These are phyloP conservation scores for Poecilia picta DNA, from an alignment of 2,797 vertebrate genomes.

Conservation along the genomic window DNA sequence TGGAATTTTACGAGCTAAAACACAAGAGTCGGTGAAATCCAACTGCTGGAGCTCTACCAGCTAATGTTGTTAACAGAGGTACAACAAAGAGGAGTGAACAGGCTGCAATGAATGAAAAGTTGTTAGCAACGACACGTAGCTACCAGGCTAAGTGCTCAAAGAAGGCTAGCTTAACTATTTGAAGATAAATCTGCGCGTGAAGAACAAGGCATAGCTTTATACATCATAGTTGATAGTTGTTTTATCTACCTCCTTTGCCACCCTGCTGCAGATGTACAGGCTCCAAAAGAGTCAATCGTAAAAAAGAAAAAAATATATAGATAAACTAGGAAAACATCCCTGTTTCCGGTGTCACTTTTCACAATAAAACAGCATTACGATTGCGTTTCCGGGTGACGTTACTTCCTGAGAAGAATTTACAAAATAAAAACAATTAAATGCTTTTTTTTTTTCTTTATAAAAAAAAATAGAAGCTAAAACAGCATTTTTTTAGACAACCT, in stretches of 20 bases:
- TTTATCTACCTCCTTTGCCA: slow-evolving; percentile 38
- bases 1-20: neutral
- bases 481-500: no score
- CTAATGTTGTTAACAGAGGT: slow-evolving; percentile 41
- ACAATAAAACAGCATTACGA: slow-evolving; percentile 44
- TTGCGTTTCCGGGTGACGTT: fast-evolving
- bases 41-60: neutral
- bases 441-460: no score
- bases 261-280: slow-evolving; percentile 10
- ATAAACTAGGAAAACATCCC: neutral
- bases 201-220: neutral
- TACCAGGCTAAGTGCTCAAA: slow-evolving; percentile 43
- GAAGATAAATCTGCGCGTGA: neutral
- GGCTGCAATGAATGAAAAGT: slow-evolving; percentile 77
- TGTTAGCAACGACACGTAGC: slow-evolving; percentile 60
- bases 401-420: slow-evolving; percentile 28
- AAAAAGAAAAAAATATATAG: neutral
- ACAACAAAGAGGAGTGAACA: slow-evolving; percentile 69
- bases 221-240: slow-evolving; percentile 6
- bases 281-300: slow-evolving; percentile 33
- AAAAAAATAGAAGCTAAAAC: no score
- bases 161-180: neutral
- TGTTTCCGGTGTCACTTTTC: slow-evolving; percentile 45
- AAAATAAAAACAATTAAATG: neutral
- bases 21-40: neutral